These are phyloP conservation scores for Urocolius indicus DNA, from an alignment of 2,113 vertebrate genomes.

Conservation along the genomic window DNA sequence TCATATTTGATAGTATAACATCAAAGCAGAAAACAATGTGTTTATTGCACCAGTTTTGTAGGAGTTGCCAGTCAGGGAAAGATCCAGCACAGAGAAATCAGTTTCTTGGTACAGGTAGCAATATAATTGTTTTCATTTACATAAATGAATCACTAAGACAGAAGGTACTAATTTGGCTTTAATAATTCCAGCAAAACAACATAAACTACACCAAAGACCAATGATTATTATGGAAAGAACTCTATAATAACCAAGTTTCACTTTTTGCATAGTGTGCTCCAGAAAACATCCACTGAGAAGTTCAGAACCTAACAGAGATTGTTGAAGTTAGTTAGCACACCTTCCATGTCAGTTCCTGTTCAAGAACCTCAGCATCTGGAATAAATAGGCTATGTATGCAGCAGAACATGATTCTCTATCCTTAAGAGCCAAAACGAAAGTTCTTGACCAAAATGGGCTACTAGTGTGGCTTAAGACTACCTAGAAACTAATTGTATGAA, in stretches of 20 bases:
- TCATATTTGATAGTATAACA: not conserved
- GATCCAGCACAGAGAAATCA: not conserved
- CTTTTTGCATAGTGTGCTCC: not conserved
- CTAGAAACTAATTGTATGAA: not conserved
- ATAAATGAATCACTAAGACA: not conserved
- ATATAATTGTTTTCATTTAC: not conserved
- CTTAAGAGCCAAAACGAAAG: not conserved
- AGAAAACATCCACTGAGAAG: not conserved
- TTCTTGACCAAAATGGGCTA: not conserved
- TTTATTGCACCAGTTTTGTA: not conserved
- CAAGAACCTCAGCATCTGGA: not conserved
- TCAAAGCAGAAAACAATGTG: not conserved
- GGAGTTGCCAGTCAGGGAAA: not conserved
- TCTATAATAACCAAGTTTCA: not conserved
- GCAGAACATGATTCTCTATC: not conserved
- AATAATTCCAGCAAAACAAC: not conserved
- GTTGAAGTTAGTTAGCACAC: not conserved
- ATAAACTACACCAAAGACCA: not conserved
- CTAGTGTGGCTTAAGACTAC: not conserved
- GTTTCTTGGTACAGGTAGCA: not conserved
- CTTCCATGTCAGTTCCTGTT: not conserved
- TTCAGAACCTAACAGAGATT: not conserved
- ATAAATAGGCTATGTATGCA: not conserved
- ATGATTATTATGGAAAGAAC: not conserved
- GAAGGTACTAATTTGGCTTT: not conserved